Evolutionary conservation across 2,888 invertebrate genomes (phyloP), one percentile per base, ranked within the genome.

Genomic region (Aplocera efformata): DNA sequence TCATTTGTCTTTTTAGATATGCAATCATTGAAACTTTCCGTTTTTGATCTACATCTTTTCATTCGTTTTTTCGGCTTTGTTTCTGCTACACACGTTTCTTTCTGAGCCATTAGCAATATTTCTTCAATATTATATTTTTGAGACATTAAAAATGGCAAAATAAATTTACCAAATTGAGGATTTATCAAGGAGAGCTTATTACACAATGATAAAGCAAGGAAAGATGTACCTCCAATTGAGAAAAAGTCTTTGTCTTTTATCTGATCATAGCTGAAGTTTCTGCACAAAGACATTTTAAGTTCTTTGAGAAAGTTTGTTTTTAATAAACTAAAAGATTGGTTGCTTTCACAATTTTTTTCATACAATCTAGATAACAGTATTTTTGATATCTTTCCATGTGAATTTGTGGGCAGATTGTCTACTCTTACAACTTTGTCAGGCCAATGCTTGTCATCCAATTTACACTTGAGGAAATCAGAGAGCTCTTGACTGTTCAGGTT

Each of bases 381-480:
- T 54, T 77, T 89, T 24, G 91, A 90, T 40, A 92, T 74, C 85
- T 95, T 94, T n/a, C 95, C 95, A 78, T 94, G 92, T 3, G 67
- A 55, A 39, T 91, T 93, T 10, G 91, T 72, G 28, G 92, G 93
- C 55, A 94, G 74, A 42, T 80, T 75, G 21, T 90, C 73, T 6
- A 93, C 68, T 46, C 90, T 81, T 32, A 91, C 70, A 51, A 94
- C 88, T 71, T 89, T 86, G 72, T 94, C 94, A 0, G 94, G 94
- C 68, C 89, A 89, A 53, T 90, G 89, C 52, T 82, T 79, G 27
- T 83, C 72, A 42, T 85, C 74, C 7, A 91, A 70, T 62, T 80
- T 77, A 46, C 74, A 76, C 60, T 82, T 85, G 1, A 89, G 57
- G 47, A 76, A 80, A 43, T 79, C 71, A 1, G 73, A 65, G 39